Evolutionary conservation across 2,113 vertebrate species (phyloP).

Genomic region (Bettongia penicillata): DNA sequence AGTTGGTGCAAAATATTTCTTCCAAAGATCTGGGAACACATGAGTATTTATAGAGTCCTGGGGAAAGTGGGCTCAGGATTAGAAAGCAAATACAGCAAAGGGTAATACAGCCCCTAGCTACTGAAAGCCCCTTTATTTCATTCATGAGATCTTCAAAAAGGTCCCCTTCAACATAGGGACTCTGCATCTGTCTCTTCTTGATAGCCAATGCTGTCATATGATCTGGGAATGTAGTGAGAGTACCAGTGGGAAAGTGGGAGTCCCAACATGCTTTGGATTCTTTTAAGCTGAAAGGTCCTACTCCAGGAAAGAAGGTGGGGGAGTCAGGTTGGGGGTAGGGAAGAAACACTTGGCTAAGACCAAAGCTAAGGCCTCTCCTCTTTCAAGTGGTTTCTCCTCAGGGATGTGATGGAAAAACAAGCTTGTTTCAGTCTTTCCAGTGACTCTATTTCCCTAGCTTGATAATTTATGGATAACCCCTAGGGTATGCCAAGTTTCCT

Average conservation of each 20-base stretch:
- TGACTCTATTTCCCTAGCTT: background rate
- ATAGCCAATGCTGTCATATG: background rate
- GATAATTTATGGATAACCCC: background rate
- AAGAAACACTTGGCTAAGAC: background rate
- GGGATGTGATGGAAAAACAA: background rate
- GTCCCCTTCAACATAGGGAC: background rate
- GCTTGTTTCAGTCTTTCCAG: background rate
- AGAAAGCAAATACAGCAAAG: background rate
- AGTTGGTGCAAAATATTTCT: background rate
- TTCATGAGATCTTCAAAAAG: background rate
- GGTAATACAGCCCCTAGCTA: background rate
- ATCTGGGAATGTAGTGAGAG: background rate
- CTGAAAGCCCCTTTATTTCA: background rate
- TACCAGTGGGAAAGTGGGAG: background rate
- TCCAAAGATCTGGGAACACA: background rate
- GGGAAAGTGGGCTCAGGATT: background rate
- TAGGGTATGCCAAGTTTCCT: background rate
- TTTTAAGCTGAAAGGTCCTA: background rate
- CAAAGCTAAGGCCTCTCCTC: background rate
- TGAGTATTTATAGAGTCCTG: background rate
- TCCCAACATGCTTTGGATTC: background rate
- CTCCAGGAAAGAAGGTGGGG: background rate
- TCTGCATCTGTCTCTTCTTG: background rate
- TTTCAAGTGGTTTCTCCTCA: background rate
- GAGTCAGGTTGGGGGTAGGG: background rate